Conservation (phyloP, 2,888 invertebrate genomes). For the Himalopsyche anomala region DNA sequence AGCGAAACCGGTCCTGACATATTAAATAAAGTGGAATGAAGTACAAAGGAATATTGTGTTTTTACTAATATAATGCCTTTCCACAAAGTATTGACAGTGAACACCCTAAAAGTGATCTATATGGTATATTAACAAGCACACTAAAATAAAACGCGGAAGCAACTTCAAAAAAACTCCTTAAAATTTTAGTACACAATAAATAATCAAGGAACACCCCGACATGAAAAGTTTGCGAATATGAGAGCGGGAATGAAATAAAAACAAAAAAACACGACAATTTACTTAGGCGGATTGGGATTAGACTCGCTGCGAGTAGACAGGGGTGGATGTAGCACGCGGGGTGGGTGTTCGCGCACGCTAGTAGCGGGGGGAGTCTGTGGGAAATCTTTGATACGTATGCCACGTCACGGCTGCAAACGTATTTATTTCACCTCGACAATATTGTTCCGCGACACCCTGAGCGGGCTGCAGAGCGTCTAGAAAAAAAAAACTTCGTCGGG, state of each 20-base stretch:
- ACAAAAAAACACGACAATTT: constrained; percentile 39
- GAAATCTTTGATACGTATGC: constrained; percentile 39
- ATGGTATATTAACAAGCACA: too few relatives aligned
- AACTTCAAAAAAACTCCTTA: not conserved
- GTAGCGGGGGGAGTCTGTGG: constrained; percentile 1
- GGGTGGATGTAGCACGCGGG: not conserved
- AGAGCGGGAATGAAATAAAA: constrained; percentile 10
- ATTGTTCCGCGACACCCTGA: constrained; percentile 10
- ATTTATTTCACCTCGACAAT: not conserved
- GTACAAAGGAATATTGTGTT: too few relatives aligned
- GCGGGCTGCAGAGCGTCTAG: not conserved
- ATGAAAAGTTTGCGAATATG: constrained; percentile 39
- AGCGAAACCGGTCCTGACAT: too few relatives aligned
- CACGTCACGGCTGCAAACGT: constrained; percentile 28
- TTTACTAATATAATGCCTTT: too few relatives aligned
- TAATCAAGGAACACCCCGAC: constrained; percentile 23
- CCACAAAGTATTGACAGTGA: too few relatives aligned
- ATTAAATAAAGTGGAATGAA: too few relatives aligned
- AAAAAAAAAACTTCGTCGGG: not conserved
- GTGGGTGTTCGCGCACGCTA: not conserved
- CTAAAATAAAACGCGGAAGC: not conserved
- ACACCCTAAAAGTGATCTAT: too few relatives aligned
- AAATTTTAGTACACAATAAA: constrained; percentile 31
- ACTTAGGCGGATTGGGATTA: constrained; percentile 38
- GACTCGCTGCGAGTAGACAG: not conserved